Evolutionary conservation across 2,888 invertebrate genomes (phyloP).

Genomic region (Caenorhabditis drosophilae): DNA sequence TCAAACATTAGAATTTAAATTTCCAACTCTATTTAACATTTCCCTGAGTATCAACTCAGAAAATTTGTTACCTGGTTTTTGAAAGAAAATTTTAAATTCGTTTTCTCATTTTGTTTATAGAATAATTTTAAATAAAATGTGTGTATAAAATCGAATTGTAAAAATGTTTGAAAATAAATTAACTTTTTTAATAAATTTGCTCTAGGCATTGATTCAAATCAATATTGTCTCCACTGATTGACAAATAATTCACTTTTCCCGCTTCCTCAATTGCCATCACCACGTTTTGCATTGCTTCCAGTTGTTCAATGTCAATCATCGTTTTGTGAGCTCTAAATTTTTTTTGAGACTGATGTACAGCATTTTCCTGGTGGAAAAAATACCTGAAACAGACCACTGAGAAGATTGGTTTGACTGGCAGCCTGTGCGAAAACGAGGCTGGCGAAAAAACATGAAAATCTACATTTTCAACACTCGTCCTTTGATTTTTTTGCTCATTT

Average conservation of each 20-base stretch:
- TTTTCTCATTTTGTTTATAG: too few relatives aligned
- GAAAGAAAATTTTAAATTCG: too few relatives aligned
- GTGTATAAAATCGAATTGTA: too few relatives aligned
- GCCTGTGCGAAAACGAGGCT: constrained; percentile 18
- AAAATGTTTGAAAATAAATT: too few relatives aligned
- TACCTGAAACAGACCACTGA: constrained; percentile 25
- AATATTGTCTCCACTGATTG: constrained; percentile 18
- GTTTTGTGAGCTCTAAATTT: constrained; percentile 14
- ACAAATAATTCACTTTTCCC: constrained; percentile 21
- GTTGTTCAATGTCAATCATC: constrained; percentile 1
- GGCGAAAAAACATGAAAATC: constrained; percentile 38
- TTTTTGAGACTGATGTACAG: too few relatives aligned
- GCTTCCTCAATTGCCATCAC: constrained; percentile 22
- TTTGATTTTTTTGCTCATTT: not conserved
- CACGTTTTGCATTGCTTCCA: constrained; percentile 20
- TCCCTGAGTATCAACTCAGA: too few relatives aligned
- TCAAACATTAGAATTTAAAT: too few relatives aligned
- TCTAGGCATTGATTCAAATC: constrained; percentile 6
- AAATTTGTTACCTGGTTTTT: too few relatives aligned
- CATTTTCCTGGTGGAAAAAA: not conserved
- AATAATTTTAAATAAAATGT: too few relatives aligned
- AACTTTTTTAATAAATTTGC: too few relatives aligned
- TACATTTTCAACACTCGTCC: constrained; percentile 14
- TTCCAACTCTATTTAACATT: too few relatives aligned
- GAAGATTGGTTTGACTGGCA: constrained; percentile 28